A percentile compares a stretch with the other conserved stretches of the same genome.
Conservation (phyloP, 2,797 vertebrate genomes). For the Arctocebus calabarensis region DNA sequence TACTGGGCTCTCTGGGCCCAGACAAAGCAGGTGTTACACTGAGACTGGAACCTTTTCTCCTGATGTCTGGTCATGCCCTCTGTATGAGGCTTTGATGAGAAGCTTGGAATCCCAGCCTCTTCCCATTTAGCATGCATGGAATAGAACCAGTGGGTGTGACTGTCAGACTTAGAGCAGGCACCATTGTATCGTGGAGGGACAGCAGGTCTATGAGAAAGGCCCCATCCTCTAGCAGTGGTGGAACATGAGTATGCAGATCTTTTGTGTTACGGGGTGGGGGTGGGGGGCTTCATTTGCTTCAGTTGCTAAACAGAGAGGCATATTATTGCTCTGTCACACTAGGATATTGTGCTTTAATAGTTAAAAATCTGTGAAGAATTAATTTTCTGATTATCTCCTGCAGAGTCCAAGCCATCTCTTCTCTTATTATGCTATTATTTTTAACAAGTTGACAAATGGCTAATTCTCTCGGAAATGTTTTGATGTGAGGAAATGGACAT, state of each 20-base stretch:
- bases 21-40: background rate
- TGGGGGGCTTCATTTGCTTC: background rate
- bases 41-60: background rate
- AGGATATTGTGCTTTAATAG: slow-evolving; percentile 36
- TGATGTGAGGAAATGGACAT: slow-evolving; percentile 62
- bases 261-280: background rate
- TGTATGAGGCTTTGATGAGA: background rate
- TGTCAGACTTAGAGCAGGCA: background rate
- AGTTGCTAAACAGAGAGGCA: background rate
- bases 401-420: slow-evolving; percentile 54
- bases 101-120: background rate
- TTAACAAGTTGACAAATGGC: slow-evolving; percentile 63
- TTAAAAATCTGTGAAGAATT: slow-evolving; percentile 60
- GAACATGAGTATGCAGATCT: background rate
- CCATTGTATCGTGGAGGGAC: background rate
- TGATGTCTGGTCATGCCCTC: background rate
- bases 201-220: background rate
- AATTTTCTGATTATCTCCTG: slow-evolving; percentile 55
- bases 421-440: slow-evolving; percentile 59
- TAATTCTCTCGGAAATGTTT: slow-evolving; percentile 72
- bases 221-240: background rate
- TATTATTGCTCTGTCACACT: background rate
- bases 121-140: background rate
- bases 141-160: background rate
- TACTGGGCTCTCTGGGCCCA: background rate